phyloP scores from a whole-genome alignment of 2,113 vertebrate genomes.

The Donacobius atricapilla region DNA sequence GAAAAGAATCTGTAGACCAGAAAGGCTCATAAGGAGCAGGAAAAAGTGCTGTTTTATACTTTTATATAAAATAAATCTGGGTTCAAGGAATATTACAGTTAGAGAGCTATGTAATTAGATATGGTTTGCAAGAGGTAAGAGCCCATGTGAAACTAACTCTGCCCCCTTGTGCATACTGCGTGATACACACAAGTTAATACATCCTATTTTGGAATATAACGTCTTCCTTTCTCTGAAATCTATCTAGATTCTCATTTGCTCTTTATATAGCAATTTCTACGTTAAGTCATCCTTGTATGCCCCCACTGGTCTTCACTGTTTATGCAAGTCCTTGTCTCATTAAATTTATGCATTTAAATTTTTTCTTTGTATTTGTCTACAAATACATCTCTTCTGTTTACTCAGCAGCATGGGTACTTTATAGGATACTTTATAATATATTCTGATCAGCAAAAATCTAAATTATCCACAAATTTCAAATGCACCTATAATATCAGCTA shows the following conservation, averaged over 20 bases:
- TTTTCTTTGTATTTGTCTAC: background rate
- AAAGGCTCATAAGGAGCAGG: slow-evolving; percentile 22
- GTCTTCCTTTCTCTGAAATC: background rate
- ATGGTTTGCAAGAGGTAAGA: background rate
- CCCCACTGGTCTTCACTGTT: background rate
- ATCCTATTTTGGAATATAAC: background rate
- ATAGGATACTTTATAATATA: background rate
- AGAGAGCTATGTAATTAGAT: accelerated
- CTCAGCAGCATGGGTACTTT: background rate
- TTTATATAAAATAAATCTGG: background rate
- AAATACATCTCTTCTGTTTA: background rate
- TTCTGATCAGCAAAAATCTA: background rate
- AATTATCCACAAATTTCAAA: background rate
- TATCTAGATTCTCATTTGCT: background rate
- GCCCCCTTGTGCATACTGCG: background rate
- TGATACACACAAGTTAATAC: background rate
- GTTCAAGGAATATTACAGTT: background rate
- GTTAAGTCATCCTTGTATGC: background rate
- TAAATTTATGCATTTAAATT: background rate
- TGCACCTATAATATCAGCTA: background rate
- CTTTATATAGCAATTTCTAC: background rate
- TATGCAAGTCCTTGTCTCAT: background rate
- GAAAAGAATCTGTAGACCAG: background rate
- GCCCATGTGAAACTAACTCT: background rate
- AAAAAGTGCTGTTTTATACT: background rate